These are phyloP conservation scores for Eupithecia insigniata DNA, from an alignment of 2,888 invertebrate genomes.

Conservation along the genomic window DNA sequence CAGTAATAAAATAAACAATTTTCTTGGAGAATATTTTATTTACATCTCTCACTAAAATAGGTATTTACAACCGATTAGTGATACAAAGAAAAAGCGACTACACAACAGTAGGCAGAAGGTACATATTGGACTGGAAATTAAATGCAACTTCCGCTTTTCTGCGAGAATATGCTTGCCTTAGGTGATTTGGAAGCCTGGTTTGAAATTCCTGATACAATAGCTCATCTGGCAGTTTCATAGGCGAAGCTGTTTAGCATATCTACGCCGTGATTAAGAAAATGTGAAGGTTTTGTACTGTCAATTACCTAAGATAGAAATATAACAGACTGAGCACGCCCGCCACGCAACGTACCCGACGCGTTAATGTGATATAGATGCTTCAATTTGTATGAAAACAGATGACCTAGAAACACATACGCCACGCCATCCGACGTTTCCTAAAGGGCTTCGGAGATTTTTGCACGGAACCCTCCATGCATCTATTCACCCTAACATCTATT, in stretches of 20 bases:
- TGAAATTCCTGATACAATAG: neutral
- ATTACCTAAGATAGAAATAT: too few species aligned
- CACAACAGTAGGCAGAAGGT: conserved; percentile 44
- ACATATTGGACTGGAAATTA: conserved; percentile 23
- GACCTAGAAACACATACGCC: too few species aligned
- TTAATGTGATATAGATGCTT: too few species aligned
- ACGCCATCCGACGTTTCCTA: too few species aligned
- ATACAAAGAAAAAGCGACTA: conserved; percentile 58
- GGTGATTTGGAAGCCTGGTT: neutral
- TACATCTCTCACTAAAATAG: conserved; percentile 73
- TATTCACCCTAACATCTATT: too few species aligned
- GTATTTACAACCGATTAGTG: conserved; percentile 71
- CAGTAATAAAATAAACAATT: neutral
- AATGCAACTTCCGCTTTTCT: neutral
- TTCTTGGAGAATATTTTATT: conserved; percentile 81
- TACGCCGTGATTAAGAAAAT: neutral
- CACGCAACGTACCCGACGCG: too few species aligned
- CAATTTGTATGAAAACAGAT: too few species aligned
- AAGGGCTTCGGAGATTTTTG: too few species aligned
- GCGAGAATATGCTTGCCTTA: neutral
- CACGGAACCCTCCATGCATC: too few species aligned
- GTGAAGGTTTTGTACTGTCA: neutral
- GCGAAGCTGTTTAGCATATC: neutral
- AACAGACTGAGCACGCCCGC: too few species aligned
- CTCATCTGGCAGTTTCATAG: neutral